Evolutionary conservation across 2,113 vertebrate species (phyloP).

Genomic region (Corythornis cristatus): DNA sequence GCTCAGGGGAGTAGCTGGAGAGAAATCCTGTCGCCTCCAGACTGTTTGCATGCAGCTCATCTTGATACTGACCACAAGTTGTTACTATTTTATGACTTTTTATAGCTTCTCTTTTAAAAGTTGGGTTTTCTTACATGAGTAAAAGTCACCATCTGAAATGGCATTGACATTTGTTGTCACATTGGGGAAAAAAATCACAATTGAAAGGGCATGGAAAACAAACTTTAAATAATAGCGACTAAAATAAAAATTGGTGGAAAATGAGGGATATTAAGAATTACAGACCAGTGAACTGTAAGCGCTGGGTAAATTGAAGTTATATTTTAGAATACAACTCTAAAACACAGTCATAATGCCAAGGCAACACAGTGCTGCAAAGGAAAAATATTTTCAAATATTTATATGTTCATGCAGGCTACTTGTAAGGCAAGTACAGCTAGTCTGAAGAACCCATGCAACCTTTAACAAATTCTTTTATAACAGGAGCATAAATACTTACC

Average conservation of each 20-base stretch:
- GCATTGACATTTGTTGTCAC: not conserved
- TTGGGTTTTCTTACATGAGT: not conserved
- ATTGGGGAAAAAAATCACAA: not conserved
- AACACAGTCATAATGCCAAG: not conserved
- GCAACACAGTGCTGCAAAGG: not conserved
- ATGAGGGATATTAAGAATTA: conserved; percentile 35
- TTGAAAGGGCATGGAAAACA: conserved; percentile 6
- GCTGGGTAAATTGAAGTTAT: conserved; percentile 25
- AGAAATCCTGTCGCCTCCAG: not conserved
- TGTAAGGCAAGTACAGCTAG: not conserved
- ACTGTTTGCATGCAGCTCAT: not conserved
- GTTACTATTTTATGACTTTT: not conserved
- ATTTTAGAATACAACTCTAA: conserved; percentile 28
- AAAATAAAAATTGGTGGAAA: conserved; percentile 36
- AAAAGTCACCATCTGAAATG: not conserved
- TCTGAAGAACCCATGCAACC: not conserved
- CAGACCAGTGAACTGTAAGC: conserved; percentile 49
- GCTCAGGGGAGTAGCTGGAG: not conserved
- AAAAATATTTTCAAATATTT: not conserved
- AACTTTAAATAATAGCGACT: not conserved
- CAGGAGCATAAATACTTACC: not conserved
- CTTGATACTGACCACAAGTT: not conserved
- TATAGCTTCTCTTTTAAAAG: not conserved
- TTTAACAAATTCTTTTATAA: not conserved
- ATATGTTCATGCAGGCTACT: not conserved